Base-by-base conservation (phyloP, 1,140 invertebrate species). In the Polypedilum vanderplanki region DNA sequence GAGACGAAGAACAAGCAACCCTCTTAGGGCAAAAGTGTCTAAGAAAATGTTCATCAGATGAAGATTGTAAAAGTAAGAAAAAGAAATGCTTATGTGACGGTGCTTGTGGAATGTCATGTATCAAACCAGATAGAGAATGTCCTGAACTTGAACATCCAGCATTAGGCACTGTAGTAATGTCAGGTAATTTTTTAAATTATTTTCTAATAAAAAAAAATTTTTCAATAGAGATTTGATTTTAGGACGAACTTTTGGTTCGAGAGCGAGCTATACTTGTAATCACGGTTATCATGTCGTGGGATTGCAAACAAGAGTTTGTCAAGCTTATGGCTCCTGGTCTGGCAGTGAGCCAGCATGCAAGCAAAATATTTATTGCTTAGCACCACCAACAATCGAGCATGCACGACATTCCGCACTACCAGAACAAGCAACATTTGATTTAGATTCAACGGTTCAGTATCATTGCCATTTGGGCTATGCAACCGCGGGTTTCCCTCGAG, bases 81-180 rank as follows among this genome's bases (percentile, higher is more conserved):
- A 98, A 98, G 84, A 93, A 94, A 80, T 99, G 97, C 81, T 86
- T 97, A 73, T 99, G 97, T 82, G 97, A 99, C 80, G 97, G 96
- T 41, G 88, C 92, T 3, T 99, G 97, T 81, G 97, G 97, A 22
- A 92, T 96, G 88, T 97, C 94, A 17, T 99, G 97, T 84, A 96
- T 74, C 74, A 74, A 80, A 80, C n/a, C 82, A 93, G 94, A 97
- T 80, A 87, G 92, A 8, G 93, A 95, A 81, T 96, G 94, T 79
- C 90, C 91, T 0, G 89, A 91, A 75, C 82, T 94, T 22, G 86
- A 87, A 2, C 87, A 89, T 22, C 91, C 90, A 70, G 86, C 88
- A 57, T 85, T 90, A 75, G 93, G 94, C 0, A 85, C 86, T 12
- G 89, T 95, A 65, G 86, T 87, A 0, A 81, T 92, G 0, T 89